Evolutionary conservation across 2,888 invertebrate species (phyloP).

Genomic region (Cephus nigrinus): DNA sequence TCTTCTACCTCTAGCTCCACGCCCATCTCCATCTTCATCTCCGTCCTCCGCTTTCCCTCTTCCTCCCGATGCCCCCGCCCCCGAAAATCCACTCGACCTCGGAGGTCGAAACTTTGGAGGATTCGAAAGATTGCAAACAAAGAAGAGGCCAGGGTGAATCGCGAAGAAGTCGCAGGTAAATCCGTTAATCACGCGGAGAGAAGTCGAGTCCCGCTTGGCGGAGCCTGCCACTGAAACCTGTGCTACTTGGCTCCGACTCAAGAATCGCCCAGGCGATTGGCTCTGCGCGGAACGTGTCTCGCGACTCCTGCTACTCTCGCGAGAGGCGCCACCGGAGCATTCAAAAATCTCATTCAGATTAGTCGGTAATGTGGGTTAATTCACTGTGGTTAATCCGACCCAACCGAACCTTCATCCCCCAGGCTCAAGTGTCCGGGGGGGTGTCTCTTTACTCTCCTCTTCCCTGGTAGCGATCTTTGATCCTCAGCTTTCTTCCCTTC

Average conservation of each 20-base stretch:
- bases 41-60: background rate
- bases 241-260: constrained; percentile 45
- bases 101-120: too few species aligned
- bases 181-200: constrained; percentile 8
- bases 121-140: too few species aligned
- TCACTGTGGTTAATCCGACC: constrained; percentile 29
- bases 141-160: too few species aligned
- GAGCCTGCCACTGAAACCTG: constrained; percentile 23
- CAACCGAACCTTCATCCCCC: constrained; percentile 14
- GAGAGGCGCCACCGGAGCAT: constrained; percentile 11
- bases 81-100: too few species aligned
- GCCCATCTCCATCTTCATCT: too few species aligned
- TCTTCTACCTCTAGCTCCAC: too few species aligned
- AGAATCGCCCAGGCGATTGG: constrained; percentile 14
- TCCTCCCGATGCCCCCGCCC: background rate
- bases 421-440: background rate
- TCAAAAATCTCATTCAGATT: constrained; percentile 32
- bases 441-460: too few species aligned
- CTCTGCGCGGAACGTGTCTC: background rate
- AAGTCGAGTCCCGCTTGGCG: constrained; percentile 20
- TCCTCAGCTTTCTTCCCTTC: too few species aligned
- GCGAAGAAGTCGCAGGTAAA: background rate
- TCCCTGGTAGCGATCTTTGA: too few species aligned
- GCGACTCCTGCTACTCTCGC: background rate
- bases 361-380: constrained; percentile 36